Base-by-base conservation (phyloP, 2,113 vertebrate genomes). In the Neolamprologus hecqui region DNA sequence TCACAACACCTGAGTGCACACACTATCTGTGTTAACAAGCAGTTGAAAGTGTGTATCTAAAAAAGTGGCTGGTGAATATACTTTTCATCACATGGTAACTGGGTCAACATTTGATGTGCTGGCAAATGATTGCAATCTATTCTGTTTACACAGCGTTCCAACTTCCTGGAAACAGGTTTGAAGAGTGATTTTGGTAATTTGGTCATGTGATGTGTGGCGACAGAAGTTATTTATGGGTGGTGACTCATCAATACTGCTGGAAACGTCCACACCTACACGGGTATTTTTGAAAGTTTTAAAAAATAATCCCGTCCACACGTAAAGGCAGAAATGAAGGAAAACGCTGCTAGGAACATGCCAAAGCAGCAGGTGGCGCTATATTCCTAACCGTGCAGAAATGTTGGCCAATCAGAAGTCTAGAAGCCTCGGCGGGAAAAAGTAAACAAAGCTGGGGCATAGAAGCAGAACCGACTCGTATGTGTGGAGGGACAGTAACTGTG, bases 331-430 rank as follows among this genome's bases (percentile, higher is more conserved):
- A 45, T 45, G 42, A 45, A 45, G 6, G 42, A 45, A 45, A 45
- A 45, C 13, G 13, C 13, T 45, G 42, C 42, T 45, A 45, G 6
- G 6, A 14, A 45, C 42, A 45, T 6, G 42, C 42, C 42, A 45
- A 6, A 14, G 42, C 42, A 45, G 13, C 42, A 45, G 42, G 42
- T 45, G 42, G 42, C 42, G 42, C 13, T 45, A 45, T 14, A 6
- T 4, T 45, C 42, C 42, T 45, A 45, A 0, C 13, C 42, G 42
- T 14, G 42, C 2, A 45, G 1, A 45, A 45, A 14, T 45, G 42
- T 42, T 42, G 11, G 5, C 40, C 40, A 42, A 42, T 40, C 37
- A 40, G 37, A 40, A 40, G 37, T 40, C 11, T 40, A 40, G 0
- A 40, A 40, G 5, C 11, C 37, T 40, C 5, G 37, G 37, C 2